Base-by-base conservation (phyloP, 1,140 invertebrate genomes). In the Panulirus ornatus region DNA sequence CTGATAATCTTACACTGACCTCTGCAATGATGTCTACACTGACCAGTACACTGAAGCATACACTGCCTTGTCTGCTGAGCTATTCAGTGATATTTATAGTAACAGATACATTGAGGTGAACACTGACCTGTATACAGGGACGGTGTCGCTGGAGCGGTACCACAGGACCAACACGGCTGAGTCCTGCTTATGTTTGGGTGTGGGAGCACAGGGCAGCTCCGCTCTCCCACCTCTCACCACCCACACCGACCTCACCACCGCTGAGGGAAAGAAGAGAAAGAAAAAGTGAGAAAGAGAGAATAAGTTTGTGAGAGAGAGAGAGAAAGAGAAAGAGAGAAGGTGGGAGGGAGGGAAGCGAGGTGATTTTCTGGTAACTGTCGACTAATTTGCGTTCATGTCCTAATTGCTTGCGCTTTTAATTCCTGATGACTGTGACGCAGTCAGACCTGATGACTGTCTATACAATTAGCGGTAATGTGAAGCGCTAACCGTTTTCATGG, bases 41-140 rank as follows among this genome's bases (percentile, higher is more conserved):
- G n/a, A n/a, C n/a, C n/a, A n/a, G n/a, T n/a, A n/a, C n/a, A n/a
- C n/a, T n/a, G n/a, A n/a, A n/a, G n/a, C n/a, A n/a, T n/a, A n/a
- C n/a, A n/a, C n/a, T n/a, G n/a, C n/a, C n/a, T n/a, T n/a, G n/a
- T n/a, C n/a, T n/a, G n/a, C n/a, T n/a, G n/a, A n/a, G n/a, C n/a
- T n/a, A n/a, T n/a, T 27, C 1, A 34, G 34, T 1, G 0, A 34
- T 34, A n/a, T n/a, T n/a, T n/a, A n/a, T n/a, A n/a, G n/a, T n/a
- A n/a, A n/a, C n/a, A n/a, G n/a, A n/a, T n/a, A n/a, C n/a, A n/a
- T n/a, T n/a, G n/a, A 36, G 8, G 16, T 16, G 5, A 22, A 6
- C 73, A 75, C 42, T 38, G 14, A 88, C 85, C 85, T 88, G 85
- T 88, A 88, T 1, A 88, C 85, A 9, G 85, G 85, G 5, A 88